Conservation (phyloP, 2,797 vertebrate species). For the Diplodus sargus region DNA sequence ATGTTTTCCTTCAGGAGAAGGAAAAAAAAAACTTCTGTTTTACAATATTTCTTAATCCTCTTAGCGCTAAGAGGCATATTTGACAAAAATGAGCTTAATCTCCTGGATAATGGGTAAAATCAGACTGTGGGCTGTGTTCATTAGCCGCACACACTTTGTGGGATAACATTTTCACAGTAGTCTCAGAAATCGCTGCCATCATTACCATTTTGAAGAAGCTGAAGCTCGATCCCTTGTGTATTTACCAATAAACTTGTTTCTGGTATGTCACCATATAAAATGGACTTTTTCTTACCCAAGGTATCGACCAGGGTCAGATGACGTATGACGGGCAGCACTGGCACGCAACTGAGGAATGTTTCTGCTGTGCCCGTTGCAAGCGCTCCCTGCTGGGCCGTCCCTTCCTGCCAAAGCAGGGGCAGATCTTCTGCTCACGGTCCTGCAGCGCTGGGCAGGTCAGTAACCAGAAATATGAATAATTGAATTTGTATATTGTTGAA, state of each 20-base stretch:
- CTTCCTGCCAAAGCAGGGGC: constrained; percentile 97
- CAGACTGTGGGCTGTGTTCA: constrained; percentile 8
- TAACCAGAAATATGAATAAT: background rate
- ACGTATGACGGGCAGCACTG: constrained; percentile 98
- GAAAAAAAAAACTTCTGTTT: constrained; percentile 13
- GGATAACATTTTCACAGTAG: constrained; percentile 11
- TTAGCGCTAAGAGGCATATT: constrained; percentile 10
- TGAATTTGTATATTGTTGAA: background rate
- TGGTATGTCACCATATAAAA: background rate
- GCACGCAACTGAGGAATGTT: constrained; percentile 97
- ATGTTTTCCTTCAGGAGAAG: constrained; percentile 16
- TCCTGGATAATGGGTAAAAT: constrained; percentile 31
- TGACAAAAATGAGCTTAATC: constrained; percentile 19
- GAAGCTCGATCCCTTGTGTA: background rate
- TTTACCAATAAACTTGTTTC: constrained; percentile 7
- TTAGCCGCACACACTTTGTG: constrained; percentile 14
- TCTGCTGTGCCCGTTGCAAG: constrained; percentile 96
- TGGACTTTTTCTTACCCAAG: constrained; percentile 72
- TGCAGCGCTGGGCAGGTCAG: constrained; percentile 92
- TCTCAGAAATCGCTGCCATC: constrained; percentile 17
- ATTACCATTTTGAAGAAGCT: constrained; percentile 22
- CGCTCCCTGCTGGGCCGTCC: constrained; percentile 96
- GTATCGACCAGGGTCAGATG: constrained; percentile 99
- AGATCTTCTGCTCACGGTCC: constrained; percentile 97
- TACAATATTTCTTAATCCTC: background rate